Percentiles rank a stretch among this genome's conserved stretches.
phyloP scores from a whole-genome alignment of 2,888 invertebrate genomes.

The Stenodera caucasica region DNA sequence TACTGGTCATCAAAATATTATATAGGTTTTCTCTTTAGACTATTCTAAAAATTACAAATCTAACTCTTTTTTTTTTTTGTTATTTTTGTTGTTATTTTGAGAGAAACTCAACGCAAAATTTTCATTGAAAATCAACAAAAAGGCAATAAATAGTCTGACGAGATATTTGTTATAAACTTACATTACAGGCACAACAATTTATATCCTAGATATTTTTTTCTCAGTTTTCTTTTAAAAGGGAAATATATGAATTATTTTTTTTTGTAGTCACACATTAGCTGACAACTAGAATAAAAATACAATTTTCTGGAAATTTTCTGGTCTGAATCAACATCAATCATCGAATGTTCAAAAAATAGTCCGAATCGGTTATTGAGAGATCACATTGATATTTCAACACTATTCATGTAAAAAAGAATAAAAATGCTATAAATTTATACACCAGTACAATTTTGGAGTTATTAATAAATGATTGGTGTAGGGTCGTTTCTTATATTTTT shows the following conservation, averaged over 20 bases:
- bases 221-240: slow-evolving; percentile 8
- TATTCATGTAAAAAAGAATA: slow-evolving; percentile 27
- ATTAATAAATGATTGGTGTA: slow-evolving; percentile 41
- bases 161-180: slow-evolving; percentile 24
- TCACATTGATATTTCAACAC: slow-evolving; percentile 30
- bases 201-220: slow-evolving; percentile 25
- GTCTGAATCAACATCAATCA: background rate
- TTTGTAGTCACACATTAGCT: slow-evolving; percentile 27
- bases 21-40: slow-evolving; percentile 32
- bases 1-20: slow-evolving; percentile 54
- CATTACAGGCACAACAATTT: slow-evolving; percentile 51
- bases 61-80: slow-evolving; percentile 18
- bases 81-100: background rate
- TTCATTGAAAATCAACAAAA: background rate
- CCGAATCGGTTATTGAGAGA: slow-evolving; percentile 23
- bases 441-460: slow-evolving; percentile 35
- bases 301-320: background rate
- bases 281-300: slow-evolving; percentile 27
- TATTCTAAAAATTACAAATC: slow-evolving; percentile 34
- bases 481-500: slow-evolving; percentile 37
- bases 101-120: background rate
- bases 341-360: background rate
- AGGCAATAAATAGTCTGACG: background rate
- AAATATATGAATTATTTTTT: slow-evolving; percentile 26
- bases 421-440: slow-evolving; percentile 33